Percentiles rank a stretch among this genome's conserved stretches.
These are phyloP conservation scores for Dicrostonyx torquatus DNA, from an alignment of 2,797 vertebrate genomes.

Conservation along the genomic window DNA sequence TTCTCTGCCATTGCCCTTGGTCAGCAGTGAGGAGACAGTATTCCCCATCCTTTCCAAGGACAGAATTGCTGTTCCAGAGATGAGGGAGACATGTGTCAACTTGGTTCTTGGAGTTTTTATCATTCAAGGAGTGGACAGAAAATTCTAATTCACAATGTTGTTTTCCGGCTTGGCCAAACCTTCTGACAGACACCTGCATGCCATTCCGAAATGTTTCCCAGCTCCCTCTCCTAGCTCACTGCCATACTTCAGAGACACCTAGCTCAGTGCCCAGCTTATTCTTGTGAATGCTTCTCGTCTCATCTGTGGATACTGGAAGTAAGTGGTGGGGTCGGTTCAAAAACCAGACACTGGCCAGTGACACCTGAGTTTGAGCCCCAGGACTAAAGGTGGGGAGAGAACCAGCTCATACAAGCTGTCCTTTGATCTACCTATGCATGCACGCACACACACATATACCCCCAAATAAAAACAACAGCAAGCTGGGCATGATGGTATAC, in stretches of 20 bases:
- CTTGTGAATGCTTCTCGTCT: conserved; percentile 32
- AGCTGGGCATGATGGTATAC: background rate
- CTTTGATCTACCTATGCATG: background rate
- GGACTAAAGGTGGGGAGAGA: background rate
- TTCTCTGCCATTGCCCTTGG: background rate
- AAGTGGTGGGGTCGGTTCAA: background rate
- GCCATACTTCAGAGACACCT: background rate
- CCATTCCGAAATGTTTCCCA: background rate
- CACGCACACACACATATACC: background rate
- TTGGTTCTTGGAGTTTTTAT: conserved; percentile 25
- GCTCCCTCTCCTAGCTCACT: background rate
- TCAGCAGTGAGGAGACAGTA: background rate
- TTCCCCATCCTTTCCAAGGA: background rate
- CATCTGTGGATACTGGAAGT: background rate
- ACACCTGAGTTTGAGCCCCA: background rate
- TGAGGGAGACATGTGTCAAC: background rate
- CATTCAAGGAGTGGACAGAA: background rate
- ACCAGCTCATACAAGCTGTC: background rate
- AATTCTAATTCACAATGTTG: background rate
- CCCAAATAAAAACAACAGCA: background rate
- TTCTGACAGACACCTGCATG: background rate
- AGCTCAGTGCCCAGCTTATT: background rate
- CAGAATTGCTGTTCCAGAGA: conserved; percentile 14
- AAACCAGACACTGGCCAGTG: conserved; percentile 2
- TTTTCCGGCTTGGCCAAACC: background rate